Base-by-base conservation (phyloP, 2,113 vertebrate species). In the Sinocyclocheilus rhinocerous region DNA sequence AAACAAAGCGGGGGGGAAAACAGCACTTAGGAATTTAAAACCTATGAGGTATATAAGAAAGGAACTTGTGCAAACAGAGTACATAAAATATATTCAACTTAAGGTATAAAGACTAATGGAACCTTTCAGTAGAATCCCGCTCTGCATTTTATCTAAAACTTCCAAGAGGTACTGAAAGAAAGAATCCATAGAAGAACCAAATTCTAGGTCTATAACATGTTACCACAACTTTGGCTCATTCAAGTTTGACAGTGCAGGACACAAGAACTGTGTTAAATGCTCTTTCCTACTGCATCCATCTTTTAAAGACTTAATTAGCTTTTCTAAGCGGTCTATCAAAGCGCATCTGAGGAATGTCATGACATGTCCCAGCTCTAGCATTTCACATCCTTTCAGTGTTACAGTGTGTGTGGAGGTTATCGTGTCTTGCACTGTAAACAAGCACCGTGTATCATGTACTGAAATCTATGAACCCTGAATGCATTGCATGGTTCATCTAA, bases 41-140 rank as follows among this genome's bases (percentile, higher is more conserved):
- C 86, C 88, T 89, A 91, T 94, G 94, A 95, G 93, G 94, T 95
- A 94, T 94, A 91, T 89, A 85, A 88, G 88, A 91, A 82, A 86
- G 89, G 85, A 90, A 80, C 70, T 84, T 94, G 92, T 90, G 90
- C 88, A 86, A 89, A 91, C 90, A 92, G 84, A 91, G 86, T 84
- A 92, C 85, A 80, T 83, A 86, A 84, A 85, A 88, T 78, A 87
- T 75, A 81, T 70, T 80, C 69, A 87, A 76, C 45, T 72, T 50
- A 72, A 50, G 39, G 24, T 65, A 85, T 80, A 77, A 52, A 76
- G 76, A 48, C 83, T 81, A 78, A 83, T 70, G 22, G 76, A 89
- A 52, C 36, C 76, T 90, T 86, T 90, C 59, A 89, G 84, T 76
- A 86, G 42, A 91, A 83, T 84, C 78, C 57, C 55, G 65, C 85